Evolutionary conservation across 2,797 vertebrate species (phyloP).

Genomic region (Streptopelia turtur): DNA sequence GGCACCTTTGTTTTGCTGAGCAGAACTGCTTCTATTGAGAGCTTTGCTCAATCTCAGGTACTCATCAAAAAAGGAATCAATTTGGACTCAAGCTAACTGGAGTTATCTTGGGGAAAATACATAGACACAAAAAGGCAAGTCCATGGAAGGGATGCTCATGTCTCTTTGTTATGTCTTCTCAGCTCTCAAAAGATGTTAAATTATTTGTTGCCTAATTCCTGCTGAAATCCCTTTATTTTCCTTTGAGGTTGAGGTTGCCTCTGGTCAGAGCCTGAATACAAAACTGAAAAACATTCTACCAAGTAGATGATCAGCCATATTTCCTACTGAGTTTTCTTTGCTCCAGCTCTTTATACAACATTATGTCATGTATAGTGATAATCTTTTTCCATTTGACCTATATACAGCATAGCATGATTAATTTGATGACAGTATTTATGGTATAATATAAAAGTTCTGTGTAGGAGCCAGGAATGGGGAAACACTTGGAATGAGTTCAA

Average conservation of each 20-base stretch:
- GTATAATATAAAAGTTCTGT: constrained; percentile 9
- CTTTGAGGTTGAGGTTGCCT: not conserved
- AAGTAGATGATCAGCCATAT: not conserved
- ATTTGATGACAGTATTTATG: constrained; percentile 47
- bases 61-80: constrained; percentile 15
- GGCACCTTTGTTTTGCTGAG: constrained; percentile 58
- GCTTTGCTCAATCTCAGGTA: constrained; percentile 11
- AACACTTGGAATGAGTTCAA: constrained; percentile 35
- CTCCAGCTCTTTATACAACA: not conserved
- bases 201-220: constrained; percentile 42
- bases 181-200: not conserved
- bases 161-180: constrained; percentile 36
- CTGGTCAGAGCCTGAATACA: not conserved
- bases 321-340: not conserved
- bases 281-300: not conserved
- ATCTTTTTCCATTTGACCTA: constrained; percentile 39
- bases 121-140: constrained; percentile 7
- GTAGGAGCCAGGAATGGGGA: constrained; percentile 34
- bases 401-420: not conserved
- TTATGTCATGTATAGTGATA: not conserved
- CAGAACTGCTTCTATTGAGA: constrained; percentile 42
- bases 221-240: constrained; percentile 8
- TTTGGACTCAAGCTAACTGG: constrained; percentile 31
- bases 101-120: constrained; percentile 32
- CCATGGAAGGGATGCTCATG: not conserved